These are phyloP conservation scores for Asobara japonica DNA, from an alignment of 1,140 invertebrate genomes.

Conservation along the genomic window DNA sequence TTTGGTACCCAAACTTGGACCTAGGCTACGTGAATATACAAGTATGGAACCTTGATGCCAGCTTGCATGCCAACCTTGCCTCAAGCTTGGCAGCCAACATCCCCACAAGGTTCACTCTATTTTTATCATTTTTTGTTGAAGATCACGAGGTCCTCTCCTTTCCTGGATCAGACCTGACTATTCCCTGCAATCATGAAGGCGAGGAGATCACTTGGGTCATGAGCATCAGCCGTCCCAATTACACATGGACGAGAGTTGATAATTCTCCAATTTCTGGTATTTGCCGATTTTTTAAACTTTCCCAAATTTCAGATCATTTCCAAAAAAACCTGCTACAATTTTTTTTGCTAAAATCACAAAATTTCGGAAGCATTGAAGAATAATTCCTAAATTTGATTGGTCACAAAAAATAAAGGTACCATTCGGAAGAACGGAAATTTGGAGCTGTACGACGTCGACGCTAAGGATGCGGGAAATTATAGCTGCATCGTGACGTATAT, in stretches of 20 bases:
- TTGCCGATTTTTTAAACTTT: constrained; percentile 3
- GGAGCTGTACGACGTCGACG: constrained; percentile 50
- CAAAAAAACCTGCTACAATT: not conserved
- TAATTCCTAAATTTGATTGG: not conserved
- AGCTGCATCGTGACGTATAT: constrained; percentile 53
- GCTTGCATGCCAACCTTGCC: too few species aligned
- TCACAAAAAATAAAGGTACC: constrained; percentile 36
- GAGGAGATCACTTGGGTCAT: constrained; percentile 50
- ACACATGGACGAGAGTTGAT: constrained; percentile 51
- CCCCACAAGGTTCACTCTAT: not conserved
- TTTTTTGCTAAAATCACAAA: too few species aligned
- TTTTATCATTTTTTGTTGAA: constrained; percentile 26
- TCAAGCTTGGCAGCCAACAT: too few species aligned
- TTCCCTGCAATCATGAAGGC: constrained; percentile 51
- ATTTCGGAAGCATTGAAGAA: constrained; percentile 21
- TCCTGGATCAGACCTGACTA: constrained; percentile 51
- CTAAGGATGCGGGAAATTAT: constrained; percentile 56
- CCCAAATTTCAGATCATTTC: constrained; percentile 8
- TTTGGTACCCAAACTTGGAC: too few species aligned
- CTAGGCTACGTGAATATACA: too few species aligned
- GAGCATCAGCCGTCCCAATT: constrained; percentile 51
- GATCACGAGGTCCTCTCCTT: constrained; percentile 51
- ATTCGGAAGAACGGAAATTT: constrained; percentile 51
- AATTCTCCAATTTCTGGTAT: constrained; percentile 46
- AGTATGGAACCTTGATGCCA: too few species aligned